These are phyloP conservation scores for Tenebrosternarchus preto DNA, from an alignment of 2,113 vertebrate genomes.

Conservation along the genomic window DNA sequence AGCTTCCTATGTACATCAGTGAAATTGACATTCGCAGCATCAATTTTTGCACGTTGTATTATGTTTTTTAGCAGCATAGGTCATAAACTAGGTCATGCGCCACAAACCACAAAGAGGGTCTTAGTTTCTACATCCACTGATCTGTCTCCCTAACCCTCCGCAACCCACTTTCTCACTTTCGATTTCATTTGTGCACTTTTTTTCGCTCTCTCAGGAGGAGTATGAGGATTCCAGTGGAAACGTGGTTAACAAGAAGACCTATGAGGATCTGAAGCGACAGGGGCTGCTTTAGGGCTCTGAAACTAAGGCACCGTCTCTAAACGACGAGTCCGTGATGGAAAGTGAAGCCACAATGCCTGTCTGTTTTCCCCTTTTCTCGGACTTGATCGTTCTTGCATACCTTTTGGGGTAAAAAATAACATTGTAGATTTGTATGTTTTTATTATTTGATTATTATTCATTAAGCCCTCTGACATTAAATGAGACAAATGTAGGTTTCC, in stretches of 20 bases:
- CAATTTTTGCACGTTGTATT: too few species aligned
- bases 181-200: too few species aligned
- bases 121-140: neutral
- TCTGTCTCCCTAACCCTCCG: too few species aligned
- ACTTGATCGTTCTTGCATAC: neutral
- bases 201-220: conserved; percentile 80
- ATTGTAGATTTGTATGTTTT: conserved; percentile 57
- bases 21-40: too few species aligned
- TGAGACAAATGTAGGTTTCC: conserved; percentile 17
- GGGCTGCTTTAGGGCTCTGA: conserved; percentile 82
- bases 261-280: conserved; percentile 95
- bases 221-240: conserved; percentile 98
- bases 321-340: too few species aligned
- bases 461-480: conserved; percentile 49
- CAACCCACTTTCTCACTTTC: neutral
- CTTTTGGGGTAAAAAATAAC: conserved; percentile 36
- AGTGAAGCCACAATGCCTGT: neutral
- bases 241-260: conserved; percentile 98
- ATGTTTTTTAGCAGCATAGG: too few species aligned
- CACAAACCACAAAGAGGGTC: neutral
- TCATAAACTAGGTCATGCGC: neutral
- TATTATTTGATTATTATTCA: conserved; percentile 23
- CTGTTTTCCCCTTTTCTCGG: conserved; percentile 5
- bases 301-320: neutral
- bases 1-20: too few species aligned